Conservation (phyloP, 2,888 invertebrate genomes). For the Steinernema scapterisci region DNA sequence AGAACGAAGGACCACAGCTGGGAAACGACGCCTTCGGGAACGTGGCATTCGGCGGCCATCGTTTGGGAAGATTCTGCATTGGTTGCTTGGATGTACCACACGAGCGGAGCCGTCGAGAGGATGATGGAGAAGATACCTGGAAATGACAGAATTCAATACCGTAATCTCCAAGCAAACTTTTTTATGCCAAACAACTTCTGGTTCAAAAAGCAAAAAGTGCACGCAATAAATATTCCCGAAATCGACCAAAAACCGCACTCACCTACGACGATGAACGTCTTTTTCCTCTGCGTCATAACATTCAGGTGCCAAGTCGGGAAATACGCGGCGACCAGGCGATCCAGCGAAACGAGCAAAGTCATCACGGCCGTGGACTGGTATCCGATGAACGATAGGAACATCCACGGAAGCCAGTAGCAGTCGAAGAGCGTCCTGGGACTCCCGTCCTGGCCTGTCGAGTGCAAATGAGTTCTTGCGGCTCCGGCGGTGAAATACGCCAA, state of each 20-base stretch:
- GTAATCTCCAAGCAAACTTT: no score
- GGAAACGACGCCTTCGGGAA: not conserved
- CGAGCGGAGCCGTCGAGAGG: constrained; percentile 9
- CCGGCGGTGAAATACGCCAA: not conserved
- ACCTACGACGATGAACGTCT: constrained; percentile 7
- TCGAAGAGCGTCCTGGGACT: not conserved
- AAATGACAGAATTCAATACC: no score
- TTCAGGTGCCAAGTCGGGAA: constrained; percentile 25
- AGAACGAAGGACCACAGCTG: constrained; percentile 22
- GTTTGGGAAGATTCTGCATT: not conserved
- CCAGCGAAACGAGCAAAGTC: constrained; percentile 1
- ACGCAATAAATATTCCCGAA: no score
- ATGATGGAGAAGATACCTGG: constrained; percentile 2
- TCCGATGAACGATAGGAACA: constrained; percentile 12
- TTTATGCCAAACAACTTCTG: not conserved
- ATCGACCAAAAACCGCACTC: not conserved
- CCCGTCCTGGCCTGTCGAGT: not conserved
- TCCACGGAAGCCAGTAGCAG: constrained; percentile 16
- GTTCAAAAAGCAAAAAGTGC: no score
- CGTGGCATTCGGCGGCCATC: constrained; percentile 8
- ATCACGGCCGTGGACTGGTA: constrained; percentile 19
- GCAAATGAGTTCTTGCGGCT: not conserved
- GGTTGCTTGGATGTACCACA: not conserved
- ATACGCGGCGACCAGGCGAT: constrained; percentile 9
- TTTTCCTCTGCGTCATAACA: constrained; percentile 22